A percentile compares a stretch with the other conserved stretches of the same genome.
Evolutionary conservation across 2,888 invertebrate species (phyloP).

Genomic region (Hermodice carunculata): DNA sequence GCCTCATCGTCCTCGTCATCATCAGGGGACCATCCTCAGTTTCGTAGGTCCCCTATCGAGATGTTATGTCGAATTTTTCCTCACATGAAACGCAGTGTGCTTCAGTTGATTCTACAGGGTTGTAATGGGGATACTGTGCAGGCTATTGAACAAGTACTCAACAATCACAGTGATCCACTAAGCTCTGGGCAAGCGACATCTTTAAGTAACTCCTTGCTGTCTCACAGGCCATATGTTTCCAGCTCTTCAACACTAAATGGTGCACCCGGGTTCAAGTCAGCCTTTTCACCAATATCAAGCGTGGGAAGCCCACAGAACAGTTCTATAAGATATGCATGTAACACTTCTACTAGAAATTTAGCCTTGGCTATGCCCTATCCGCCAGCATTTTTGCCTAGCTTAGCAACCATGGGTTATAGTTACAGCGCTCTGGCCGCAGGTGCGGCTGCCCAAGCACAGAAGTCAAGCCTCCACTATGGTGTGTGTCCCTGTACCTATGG

Average conservation of each 20-base stretch:
- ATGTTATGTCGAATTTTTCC: constrained; percentile 92
- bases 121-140: constrained; percentile 91
- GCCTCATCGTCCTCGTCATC: too few relatives aligned
- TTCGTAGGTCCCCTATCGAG: constrained; percentile 77
- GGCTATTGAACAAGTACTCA: constrained; percentile 88
- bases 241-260: too few relatives aligned
- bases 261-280: constrained; percentile 57
- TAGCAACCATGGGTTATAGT: constrained; percentile 48
- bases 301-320: constrained; percentile 9
- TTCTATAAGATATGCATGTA: constrained; percentile 25
- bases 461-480: too few relatives aligned
- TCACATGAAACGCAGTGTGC: constrained; percentile 85
- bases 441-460: constrained; percentile 37
- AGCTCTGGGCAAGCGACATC: too few relatives aligned
- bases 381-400: constrained; percentile 51
- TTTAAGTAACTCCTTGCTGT: too few relatives aligned
- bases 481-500: too few relatives aligned
- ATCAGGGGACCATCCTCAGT: background rate
- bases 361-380: constrained; percentile 59
- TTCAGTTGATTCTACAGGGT: constrained; percentile 86
- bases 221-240: too few relatives aligned
- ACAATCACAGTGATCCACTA: constrained; percentile 50
- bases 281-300: constrained; percentile 61
- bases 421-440: constrained; percentile 48
- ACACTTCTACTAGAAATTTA: constrained; percentile 48